Base-by-base conservation (phyloP, 1,140 invertebrate species). In the Uloborus diversus region DNA sequence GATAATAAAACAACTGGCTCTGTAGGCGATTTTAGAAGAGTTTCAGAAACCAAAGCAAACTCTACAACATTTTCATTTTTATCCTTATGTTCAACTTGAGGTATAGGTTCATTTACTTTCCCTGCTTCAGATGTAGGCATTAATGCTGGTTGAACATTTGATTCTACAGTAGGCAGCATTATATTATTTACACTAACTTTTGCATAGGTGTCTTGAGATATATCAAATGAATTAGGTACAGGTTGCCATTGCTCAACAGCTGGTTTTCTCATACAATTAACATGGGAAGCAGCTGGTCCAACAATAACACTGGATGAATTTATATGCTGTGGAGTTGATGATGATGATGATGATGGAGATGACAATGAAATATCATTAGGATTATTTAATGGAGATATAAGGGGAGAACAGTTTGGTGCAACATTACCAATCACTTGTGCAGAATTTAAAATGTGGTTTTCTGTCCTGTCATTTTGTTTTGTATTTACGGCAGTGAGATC, bases 1-100 rank as follows among this genome's bases (percentile, higher is more conserved):
- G 66, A 62, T 17, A 81, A 47, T 4, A 75, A 9, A 49, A 81
- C 80, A 25, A 81, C 35, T 30, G 80, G 80, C 25, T 71, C 47
- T 20, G 11, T 27, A 30, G 20, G 14, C 68, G 28, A n/a, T 11
- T 56, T 56, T 20, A 14, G 13, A 56, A 30, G 32, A 30, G 49
- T 37, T 23, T 53, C 49, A 17, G 1, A 7, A 17, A 53, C 20
- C 13, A 5, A 17, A 17, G 14, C 51, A 25, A 27, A 37, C 3
- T 23, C 9, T 5, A 27, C 13, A 13, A 14, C 23, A 42, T 71
- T 71, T 42, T 71, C 35, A 13, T n/a, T 30, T 59, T 23, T 71
- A 25, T 59, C 56, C 61, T 73, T 73, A 5, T 9, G 5, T 32
- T 62, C 69, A 23, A 61, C 30, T 5, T 73, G 56, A 49, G 59